Evolutionary conservation across 2,797 vertebrate species (phyloP).

Genomic region (Melanotaenia boesemani): DNA sequence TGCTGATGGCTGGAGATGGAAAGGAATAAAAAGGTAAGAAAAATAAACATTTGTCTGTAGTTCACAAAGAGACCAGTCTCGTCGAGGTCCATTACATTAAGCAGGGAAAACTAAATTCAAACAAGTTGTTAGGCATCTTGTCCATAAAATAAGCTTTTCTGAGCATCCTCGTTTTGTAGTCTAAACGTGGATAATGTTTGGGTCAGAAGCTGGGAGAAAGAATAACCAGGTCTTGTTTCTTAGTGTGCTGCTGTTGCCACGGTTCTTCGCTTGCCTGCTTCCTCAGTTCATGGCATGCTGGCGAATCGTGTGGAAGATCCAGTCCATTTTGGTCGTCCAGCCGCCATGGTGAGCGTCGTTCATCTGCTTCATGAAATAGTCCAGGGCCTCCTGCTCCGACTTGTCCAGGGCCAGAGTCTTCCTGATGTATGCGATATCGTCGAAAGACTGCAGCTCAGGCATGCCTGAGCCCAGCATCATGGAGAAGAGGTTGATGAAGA

Average conservation of each 20-base stretch:
- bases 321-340: constrained; percentile 99
- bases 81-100: constrained; percentile 82
- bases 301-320: constrained; percentile 99
- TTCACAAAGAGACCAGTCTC: constrained; percentile 79
- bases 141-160: constrained; percentile 45
- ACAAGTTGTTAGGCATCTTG: constrained; percentile 37
- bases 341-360: constrained; percentile 95
- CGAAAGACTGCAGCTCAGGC: constrained; percentile 88
- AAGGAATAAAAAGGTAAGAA: constrained; percentile 27
- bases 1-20: constrained; percentile 58
- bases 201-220: constrained; percentile 42
- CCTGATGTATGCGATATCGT: constrained; percentile 87
- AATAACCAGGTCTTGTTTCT: constrained; percentile 29
- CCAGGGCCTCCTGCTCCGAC: constrained; percentile 87
- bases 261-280: not conserved
- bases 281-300: constrained; percentile 96
- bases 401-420: constrained; percentile 86
- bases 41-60: constrained; percentile 32
- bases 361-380: constrained; percentile 98
- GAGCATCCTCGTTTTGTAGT: constrained; percentile 27
- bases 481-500: constrained; percentile 92
- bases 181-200: constrained; percentile 34
- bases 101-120: constrained; percentile 40
- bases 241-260: constrained; percentile 16
- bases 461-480: constrained; percentile 88